Evolutionary conservation across 1,140 invertebrate genomes (phyloP).

Genomic region (Psilanteris sp.): DNA sequence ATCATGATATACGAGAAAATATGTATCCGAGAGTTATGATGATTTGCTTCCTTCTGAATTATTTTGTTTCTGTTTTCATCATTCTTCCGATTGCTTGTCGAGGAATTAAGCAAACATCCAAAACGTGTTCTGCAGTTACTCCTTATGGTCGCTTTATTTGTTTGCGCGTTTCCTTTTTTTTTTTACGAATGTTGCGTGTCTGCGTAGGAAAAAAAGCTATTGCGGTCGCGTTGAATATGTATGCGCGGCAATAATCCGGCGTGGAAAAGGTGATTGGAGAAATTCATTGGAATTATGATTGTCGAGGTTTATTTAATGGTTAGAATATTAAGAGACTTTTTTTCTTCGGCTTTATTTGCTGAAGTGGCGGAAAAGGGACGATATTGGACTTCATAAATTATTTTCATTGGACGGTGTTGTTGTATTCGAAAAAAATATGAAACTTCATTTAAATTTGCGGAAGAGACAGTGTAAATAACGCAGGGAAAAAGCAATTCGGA

Average conservation of each 20-base stretch:
- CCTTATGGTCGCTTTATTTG: conserved; percentile 19
- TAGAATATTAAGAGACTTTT: conserved; percentile 21
- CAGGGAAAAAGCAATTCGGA: too few relatives aligned
- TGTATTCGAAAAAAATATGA: too few relatives aligned
- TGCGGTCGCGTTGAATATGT: conserved; percentile 2
- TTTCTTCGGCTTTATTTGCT: not conserved
- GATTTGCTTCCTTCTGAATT: conserved; percentile 52
- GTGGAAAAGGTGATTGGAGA: conserved; percentile 26
- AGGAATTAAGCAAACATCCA: conserved; percentile 28
- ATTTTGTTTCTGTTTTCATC: conserved; percentile 44
- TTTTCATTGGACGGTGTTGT: too few relatives aligned
- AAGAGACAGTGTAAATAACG: too few relatives aligned
- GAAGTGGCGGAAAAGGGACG: not conserved
- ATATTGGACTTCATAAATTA: conserved; percentile 4
- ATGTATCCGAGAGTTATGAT: conserved; percentile 58
- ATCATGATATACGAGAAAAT: conserved; percentile 62
- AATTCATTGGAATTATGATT: conserved; percentile 32
- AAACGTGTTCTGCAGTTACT: conserved; percentile 23
- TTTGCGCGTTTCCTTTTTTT: conserved; percentile 6
- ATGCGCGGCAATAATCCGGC: conserved; percentile 22
- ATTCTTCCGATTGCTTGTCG: conserved; percentile 6
- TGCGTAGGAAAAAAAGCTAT: conserved; percentile 15
- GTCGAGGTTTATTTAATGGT: conserved; percentile 28
- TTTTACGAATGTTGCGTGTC: conserved; percentile 6
- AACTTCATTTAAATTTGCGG: too few relatives aligned